A percentile compares a stretch with the other conserved stretches of the same genome.
phyloP scores from a whole-genome alignment of 2,797 vertebrate species.

The Microcaecilia unicolor region DNA sequence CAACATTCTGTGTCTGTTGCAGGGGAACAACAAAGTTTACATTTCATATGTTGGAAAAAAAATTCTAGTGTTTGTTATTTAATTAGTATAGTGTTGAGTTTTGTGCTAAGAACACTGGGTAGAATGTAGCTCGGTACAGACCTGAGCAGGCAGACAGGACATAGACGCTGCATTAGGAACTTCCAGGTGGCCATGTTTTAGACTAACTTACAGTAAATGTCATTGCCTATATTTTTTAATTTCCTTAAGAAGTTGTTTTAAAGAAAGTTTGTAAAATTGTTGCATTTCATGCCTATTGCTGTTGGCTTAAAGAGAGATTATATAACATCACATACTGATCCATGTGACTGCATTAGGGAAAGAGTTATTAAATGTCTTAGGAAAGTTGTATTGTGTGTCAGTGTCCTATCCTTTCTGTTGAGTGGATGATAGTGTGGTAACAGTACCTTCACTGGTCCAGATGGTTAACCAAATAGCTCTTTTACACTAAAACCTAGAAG shows the following conservation, averaged over 20 bases:
- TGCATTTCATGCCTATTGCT: slow-evolving; percentile 17
- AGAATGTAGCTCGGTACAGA: slow-evolving; percentile 52
- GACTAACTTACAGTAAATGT: too few species aligned
- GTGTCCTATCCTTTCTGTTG: slow-evolving; percentile 20
- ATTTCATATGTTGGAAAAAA: slow-evolving; percentile 65
- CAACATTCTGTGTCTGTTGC: slow-evolving; percentile 29
- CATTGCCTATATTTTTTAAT: slow-evolving; percentile 47
- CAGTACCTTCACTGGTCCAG: too few species aligned
- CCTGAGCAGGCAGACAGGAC: too few species aligned
- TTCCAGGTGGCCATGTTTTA: slow-evolving; percentile 31
- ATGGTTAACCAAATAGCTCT: too few species aligned
- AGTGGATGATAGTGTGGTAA: too few species aligned
- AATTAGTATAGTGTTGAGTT: slow-evolving; percentile 51
- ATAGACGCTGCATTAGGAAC: slow-evolving; percentile 44
- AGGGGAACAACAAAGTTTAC: slow-evolving; percentile 60
- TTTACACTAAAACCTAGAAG: too few species aligned
- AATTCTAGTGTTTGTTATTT: slow-evolving; percentile 66
- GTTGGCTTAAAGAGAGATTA: too few species aligned
- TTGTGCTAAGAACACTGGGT: slow-evolving; percentile 57
- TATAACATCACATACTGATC: too few species aligned
- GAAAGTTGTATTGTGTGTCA: slow-evolving; percentile 32
- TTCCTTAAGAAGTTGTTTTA: slow-evolving; percentile 43
- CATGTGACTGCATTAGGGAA: slow-evolving; percentile 33
- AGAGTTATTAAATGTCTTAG: slow-evolving; percentile 27
- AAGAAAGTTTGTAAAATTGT: slow-evolving; percentile 41